phyloP scores from a whole-genome alignment of 2,888 invertebrate genomes.

The Andrena hattorfiana region DNA sequence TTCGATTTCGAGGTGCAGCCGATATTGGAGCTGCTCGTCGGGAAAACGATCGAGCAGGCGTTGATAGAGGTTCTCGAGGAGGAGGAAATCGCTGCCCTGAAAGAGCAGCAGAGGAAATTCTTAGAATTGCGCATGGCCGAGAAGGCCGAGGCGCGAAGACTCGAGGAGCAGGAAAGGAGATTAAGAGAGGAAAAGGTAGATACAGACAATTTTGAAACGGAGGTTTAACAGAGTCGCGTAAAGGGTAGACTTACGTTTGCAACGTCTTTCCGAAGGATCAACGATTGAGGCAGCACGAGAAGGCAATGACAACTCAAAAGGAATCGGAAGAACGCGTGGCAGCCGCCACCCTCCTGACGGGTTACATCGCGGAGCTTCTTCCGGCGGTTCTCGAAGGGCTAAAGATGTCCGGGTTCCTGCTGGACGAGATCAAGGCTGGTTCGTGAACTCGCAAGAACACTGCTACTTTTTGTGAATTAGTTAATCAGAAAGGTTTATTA shows the following conservation, averaged over 20 bases:
- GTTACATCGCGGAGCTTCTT: slow-evolving; percentile 94
- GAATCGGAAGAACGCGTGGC: slow-evolving; percentile 94
- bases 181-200: slow-evolving; percentile 88
- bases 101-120: slow-evolving; percentile 92
- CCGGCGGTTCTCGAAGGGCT: slow-evolving; percentile 94
- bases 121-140: slow-evolving; percentile 92
- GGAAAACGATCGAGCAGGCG: slow-evolving; percentile 95
- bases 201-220: background rate
- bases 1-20: slow-evolving; percentile 97
- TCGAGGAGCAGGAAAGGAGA: slow-evolving; percentile 92
- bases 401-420: slow-evolving; percentile 90
- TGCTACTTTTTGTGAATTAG: slow-evolving; percentile 64
- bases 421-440: slow-evolving; percentile 88
- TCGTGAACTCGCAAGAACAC: slow-evolving; percentile 64
- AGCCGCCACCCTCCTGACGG: slow-evolving; percentile 93
- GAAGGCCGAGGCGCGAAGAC: slow-evolving; percentile 92
- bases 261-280: slow-evolving; percentile 86
- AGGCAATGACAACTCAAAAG: slow-evolving; percentile 88
- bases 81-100: slow-evolving; percentile 93
- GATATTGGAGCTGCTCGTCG: slow-evolving; percentile 94
- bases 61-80: slow-evolving; percentile 96
- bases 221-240: background rate
- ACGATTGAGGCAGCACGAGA: slow-evolving; percentile 90
- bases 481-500: slow-evolving; percentile 57
- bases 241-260: background rate